A percentile compares a stretch with the other conserved stretches of the same genome.
Conservation (phyloP, 2,797 vertebrate genomes). For the Gila robusta region DNA sequence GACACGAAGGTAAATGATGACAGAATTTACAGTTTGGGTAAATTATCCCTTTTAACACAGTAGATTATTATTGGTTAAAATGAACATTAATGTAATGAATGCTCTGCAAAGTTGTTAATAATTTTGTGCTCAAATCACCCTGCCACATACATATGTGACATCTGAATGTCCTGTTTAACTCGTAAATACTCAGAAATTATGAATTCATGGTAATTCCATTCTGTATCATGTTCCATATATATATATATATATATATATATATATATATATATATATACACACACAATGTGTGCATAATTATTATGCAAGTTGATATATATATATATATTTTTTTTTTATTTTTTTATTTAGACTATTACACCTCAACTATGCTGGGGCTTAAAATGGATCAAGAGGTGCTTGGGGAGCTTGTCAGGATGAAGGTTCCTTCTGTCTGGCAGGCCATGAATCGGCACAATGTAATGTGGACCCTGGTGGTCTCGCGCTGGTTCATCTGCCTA, state of each 20-base stretch:
- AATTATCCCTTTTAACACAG: neutral
- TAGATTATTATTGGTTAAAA: neutral
- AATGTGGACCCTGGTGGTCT: conserved; percentile 92
- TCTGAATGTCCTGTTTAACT: neutral
- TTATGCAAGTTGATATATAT: too few relatives aligned
- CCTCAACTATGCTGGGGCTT: conserved; percentile 89
- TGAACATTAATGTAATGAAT: neutral
- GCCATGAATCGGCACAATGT: conserved; percentile 87
- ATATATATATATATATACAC: too few relatives aligned
- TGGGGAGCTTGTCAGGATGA: conserved; percentile 89
- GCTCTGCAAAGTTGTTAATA: neutral
- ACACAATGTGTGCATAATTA: too few relatives aligned
- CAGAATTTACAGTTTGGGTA: neutral
- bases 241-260: too few relatives aligned
- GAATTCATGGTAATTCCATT: neutral
- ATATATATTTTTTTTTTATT: too few relatives aligned
- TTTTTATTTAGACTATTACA: conserved; percentile 88
- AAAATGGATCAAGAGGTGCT: conserved; percentile 94
- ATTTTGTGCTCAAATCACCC: neutral
- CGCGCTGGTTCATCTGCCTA: conserved; percentile 97
- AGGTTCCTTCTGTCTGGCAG: conserved; percentile 88
- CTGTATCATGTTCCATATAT: neutral
- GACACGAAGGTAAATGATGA: too few relatives aligned
- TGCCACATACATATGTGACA: neutral
- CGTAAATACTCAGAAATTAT: neutral